Evolutionary conservation across 2,888 invertebrate genomes (phyloP), one percentile per base, ranked within the genome.

Genomic region (Hyposoter dolosus): DNA sequence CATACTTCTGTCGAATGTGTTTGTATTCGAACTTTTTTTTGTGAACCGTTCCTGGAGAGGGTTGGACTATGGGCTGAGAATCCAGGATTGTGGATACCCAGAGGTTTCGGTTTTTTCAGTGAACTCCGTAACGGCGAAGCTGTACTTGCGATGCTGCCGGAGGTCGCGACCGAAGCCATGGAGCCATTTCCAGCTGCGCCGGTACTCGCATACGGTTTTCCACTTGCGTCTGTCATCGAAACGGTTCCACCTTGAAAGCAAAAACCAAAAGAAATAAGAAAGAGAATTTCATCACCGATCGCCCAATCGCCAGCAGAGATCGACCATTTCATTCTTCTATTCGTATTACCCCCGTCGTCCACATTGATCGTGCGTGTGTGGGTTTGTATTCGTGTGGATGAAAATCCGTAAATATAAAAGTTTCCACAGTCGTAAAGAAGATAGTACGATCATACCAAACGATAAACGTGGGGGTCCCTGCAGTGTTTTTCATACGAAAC

Each of bases 1-100:
- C 95, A 98, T 87, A 98, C 98, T 94, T 98, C 98, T 63, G 98
- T 98, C 93, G 98, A 98, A 93, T 98, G 98, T 53, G 98, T 98
- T 93, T 98, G 98, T 94, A 98, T 98, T 87, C 98, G 96, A 84
- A 98, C 98, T 95, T 98, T 98, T 94, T 98, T 98, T 92, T 98
- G 97, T 91, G 98, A 98, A 0, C 98, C 98, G 90, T 98, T 98
- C 80, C 98, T 95, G 74, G 97, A 96, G 84, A 98, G 95, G 0
- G 98, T 96, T 0, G 98, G 98, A 19, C 98, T 98, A 89, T 97
- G 97, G 1, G 97, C 97, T 0, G 97, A 97, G 90, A 97, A 97
- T 53, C 97, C 97, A 0, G 98, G 98, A 95, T 98, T 98, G 90
- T 97, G 98, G 85, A 98, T 98, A 12, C 98, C 98, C 83, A 98